phyloP scores from a whole-genome alignment of 2,888 invertebrate genomes.

The Ryuthela nishihirai region DNA sequence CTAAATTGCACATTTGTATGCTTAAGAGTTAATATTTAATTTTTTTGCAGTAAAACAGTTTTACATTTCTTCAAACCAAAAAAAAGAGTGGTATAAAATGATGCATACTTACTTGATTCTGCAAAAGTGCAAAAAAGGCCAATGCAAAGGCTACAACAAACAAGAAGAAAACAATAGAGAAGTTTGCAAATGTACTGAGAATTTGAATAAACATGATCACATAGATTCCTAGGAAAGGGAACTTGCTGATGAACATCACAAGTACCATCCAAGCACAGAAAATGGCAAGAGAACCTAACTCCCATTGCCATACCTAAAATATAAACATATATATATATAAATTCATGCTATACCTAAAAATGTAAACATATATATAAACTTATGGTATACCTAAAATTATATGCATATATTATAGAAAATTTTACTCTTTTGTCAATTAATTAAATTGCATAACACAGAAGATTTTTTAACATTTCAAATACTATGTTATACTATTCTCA shows the following conservation, averaged over 20 bases:
- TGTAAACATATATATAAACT: too few relatives aligned
- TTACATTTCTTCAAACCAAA: too few relatives aligned
- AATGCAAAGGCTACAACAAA: conserved; percentile 48
- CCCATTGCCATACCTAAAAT: conserved; percentile 54
- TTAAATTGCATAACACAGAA: too few relatives aligned
- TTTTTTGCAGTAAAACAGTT: too few relatives aligned
- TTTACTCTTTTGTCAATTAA: too few relatives aligned
- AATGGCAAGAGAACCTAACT: conserved; percentile 53
- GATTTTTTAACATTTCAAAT: too few relatives aligned
- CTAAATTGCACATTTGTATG: too few relatives aligned
- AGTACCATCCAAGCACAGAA: conserved; percentile 53
- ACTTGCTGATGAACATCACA: conserved; percentile 49
- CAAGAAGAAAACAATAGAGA: conserved; percentile 50
- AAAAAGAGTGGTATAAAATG: background rate
- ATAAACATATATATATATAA: conserved; percentile 1
- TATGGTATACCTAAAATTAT: too few relatives aligned
- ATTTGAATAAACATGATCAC: conserved; percentile 52
- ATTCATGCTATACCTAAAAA: too few relatives aligned
- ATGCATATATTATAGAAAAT: too few relatives aligned
- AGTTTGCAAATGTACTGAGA: conserved; percentile 49
- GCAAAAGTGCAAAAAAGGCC: conserved; percentile 46
- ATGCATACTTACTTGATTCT: conserved; percentile 35
- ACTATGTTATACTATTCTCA: too few relatives aligned
- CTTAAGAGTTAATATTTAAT: too few relatives aligned
- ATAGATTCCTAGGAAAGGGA: conserved; percentile 51